Conservation (phyloP, 2,797 vertebrate genomes). For the Gymnodraco acuticeps region DNA sequence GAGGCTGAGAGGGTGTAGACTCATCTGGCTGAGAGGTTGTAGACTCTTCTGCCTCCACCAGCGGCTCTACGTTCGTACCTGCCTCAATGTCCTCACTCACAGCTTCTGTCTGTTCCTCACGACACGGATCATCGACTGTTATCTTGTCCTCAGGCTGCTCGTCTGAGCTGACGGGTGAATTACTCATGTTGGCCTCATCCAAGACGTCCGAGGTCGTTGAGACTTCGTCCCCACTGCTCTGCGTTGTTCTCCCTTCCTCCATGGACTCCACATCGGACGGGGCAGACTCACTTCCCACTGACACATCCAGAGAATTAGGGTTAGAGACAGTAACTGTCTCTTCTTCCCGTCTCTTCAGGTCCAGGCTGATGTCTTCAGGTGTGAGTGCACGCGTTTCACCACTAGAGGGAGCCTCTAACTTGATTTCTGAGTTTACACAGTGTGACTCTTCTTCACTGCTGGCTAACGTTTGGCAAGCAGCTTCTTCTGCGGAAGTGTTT, state of each 20-base stretch:
- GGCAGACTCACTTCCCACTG: conserved; percentile 31
- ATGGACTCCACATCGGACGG: conserved; percentile 46
- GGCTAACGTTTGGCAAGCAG: neutral
- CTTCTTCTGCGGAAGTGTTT: conserved; percentile 4
- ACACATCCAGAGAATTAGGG: conserved; percentile 33
- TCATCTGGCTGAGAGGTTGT: neutral
- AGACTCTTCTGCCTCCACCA: neutral
- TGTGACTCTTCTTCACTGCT: neutral
- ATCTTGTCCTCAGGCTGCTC: neutral
- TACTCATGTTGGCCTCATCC: neutral
- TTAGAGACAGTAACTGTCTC: conserved; percentile 20
- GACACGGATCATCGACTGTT: neutral
- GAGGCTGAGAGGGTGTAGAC: neutral
- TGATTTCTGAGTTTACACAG: conserved; percentile 5
- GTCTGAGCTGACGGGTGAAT: conserved; percentile 25
- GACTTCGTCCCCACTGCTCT: conserved; percentile 33
- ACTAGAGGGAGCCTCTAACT: conserved; percentile 49
- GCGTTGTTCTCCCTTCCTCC: conserved; percentile 6
- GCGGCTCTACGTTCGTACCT: neutral
- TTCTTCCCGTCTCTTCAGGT: neutral
- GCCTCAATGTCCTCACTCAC: neutral
- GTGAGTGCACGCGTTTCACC: conserved; percentile 22
- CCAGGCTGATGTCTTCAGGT: neutral
- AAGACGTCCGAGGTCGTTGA: conserved; percentile 47
- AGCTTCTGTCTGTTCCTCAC: neutral